These are phyloP conservation scores for Dione vanillae DNA, from an alignment of 2,888 invertebrate genomes.

Conservation along the genomic window DNA sequence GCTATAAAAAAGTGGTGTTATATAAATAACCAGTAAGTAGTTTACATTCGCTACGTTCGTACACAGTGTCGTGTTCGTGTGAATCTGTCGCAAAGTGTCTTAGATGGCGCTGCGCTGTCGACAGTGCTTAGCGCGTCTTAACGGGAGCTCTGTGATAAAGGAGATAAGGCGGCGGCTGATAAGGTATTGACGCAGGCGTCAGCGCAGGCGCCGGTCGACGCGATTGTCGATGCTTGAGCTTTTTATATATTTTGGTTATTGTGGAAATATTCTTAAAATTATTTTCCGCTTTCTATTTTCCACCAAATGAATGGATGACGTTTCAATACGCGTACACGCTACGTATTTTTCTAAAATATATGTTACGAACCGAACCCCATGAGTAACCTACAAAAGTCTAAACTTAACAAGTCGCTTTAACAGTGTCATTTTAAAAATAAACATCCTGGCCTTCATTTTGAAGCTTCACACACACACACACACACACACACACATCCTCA, in stretches of 20 bases:
- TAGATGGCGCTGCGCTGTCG: slow-evolving; percentile 38
- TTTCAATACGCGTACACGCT: too few relatives aligned
- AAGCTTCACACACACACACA: too few relatives aligned
- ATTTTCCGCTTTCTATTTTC: too few relatives aligned
- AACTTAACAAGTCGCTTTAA: too few relatives aligned
- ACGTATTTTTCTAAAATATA: too few relatives aligned
- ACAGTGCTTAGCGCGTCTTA: slow-evolving; percentile 7
- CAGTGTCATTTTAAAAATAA: too few relatives aligned
- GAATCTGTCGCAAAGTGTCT: slow-evolving; percentile 46
- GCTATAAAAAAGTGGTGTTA: background rate
- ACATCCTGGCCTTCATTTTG: too few relatives aligned
- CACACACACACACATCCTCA: too few relatives aligned
- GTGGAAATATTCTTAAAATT: too few relatives aligned
- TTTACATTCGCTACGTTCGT: background rate
- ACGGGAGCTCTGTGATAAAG: slow-evolving; percentile 37
- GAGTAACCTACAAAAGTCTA: slow-evolving; percentile 19
- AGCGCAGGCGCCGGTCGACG: slow-evolving; percentile 49
- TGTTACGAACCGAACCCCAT: slow-evolving; percentile 11
- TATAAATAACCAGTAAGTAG: background rate
- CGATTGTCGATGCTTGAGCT: slow-evolving; percentile 16
- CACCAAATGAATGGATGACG: too few relatives aligned
- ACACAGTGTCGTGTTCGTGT: slow-evolving; percentile 2
- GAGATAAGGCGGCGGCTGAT: slow-evolving; percentile 52
- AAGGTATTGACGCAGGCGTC: too few relatives aligned
- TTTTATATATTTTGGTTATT: too few relatives aligned